Percentiles rank a stretch among this genome's conserved stretches.
Evolutionary conservation across 2,888 invertebrate species (phyloP).

Genomic region (Cyclophora punctaria): DNA sequence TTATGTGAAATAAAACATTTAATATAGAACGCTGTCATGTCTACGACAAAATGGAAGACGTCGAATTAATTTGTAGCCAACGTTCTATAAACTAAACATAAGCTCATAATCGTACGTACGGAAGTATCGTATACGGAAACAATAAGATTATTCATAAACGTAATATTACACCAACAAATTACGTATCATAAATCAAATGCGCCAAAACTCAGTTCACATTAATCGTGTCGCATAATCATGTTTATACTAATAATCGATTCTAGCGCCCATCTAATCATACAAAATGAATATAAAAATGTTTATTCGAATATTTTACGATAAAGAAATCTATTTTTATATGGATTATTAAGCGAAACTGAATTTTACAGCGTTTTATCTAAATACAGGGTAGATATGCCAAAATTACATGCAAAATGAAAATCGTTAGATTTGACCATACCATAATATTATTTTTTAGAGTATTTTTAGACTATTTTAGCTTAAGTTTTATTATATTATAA

Average conservation of each 20-base stretch:
- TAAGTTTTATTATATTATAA: too few species aligned
- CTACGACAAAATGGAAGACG: slow-evolving; percentile 66
- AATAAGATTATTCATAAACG: too few species aligned
- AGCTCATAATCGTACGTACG: slow-evolving; percentile 43
- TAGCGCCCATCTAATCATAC: too few species aligned
- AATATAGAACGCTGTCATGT: slow-evolving; percentile 12
- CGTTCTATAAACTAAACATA: slow-evolving; percentile 53
- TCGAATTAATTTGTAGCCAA: slow-evolving; percentile 74
- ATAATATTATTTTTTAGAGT: not conserved
- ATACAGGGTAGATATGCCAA: not conserved
- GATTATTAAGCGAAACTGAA: not conserved
- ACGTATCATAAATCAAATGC: too few species aligned
- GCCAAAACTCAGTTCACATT: too few species aligned
- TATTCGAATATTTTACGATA: not conserved
- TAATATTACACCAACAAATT: too few species aligned
- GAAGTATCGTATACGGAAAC: too few species aligned
- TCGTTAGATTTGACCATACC: not conserved
- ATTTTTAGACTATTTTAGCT: too few species aligned
- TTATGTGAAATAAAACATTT: slow-evolving; percentile 16
- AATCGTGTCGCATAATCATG: too few species aligned
- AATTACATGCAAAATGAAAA: not conserved
- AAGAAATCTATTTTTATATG: not conserved
- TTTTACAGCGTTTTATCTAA: not conserved
- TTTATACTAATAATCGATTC: too few species aligned
- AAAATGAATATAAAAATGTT: too few species aligned